Conservation (phyloP, 35 echinoderm and acorn worm genomes). For the Holothuria glaberrima region DNA sequence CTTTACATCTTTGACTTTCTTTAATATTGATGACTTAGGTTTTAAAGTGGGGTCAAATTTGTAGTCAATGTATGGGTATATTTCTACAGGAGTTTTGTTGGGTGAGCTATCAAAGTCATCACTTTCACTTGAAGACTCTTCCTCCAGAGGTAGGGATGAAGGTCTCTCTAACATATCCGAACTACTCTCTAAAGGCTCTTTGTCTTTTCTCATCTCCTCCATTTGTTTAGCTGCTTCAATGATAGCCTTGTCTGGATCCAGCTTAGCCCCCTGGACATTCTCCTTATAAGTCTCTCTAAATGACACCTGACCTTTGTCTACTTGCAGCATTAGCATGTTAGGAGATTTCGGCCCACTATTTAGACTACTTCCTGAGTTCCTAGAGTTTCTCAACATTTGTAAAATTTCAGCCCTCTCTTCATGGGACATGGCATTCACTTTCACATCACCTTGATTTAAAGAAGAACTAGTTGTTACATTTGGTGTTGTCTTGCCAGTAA, state of each 20-base stretch:
- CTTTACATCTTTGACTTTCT: constrained; percentile 49
- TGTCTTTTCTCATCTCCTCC: constrained; percentile 65
- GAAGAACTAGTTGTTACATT: background rate
- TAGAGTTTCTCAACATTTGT: constrained; percentile 81
- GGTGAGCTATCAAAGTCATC: constrained; percentile 8
- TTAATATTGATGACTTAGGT: constrained; percentile 87
- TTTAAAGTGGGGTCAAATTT: constrained; percentile 82
- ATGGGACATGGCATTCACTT: constrained; percentile 71
- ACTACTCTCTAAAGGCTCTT: background rate
- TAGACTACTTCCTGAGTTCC: constrained; percentile 50
- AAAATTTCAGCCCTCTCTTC: constrained; percentile 90
- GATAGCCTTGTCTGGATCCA: constrained; percentile 91
- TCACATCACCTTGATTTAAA: constrained; percentile 18
- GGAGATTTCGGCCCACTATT: constrained; percentile 69
- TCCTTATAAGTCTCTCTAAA: constrained; percentile 86
- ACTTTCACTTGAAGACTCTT: background rate
- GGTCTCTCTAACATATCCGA: background rate
- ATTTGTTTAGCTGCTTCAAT: constrained; percentile 83
- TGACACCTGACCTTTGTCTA: constrained; percentile 56
- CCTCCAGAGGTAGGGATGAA: constrained; percentile 10
- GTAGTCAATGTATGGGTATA: constrained; percentile 64
- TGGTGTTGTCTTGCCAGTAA: background rate
- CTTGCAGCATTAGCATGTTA: constrained; percentile 50
- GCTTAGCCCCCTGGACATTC: constrained; percentile 59
- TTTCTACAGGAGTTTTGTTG: constrained; percentile 39